These are phyloP conservation scores for Rhingia rostrata DNA, from an alignment of 2,888 invertebrate genomes.

Conservation along the genomic window DNA sequence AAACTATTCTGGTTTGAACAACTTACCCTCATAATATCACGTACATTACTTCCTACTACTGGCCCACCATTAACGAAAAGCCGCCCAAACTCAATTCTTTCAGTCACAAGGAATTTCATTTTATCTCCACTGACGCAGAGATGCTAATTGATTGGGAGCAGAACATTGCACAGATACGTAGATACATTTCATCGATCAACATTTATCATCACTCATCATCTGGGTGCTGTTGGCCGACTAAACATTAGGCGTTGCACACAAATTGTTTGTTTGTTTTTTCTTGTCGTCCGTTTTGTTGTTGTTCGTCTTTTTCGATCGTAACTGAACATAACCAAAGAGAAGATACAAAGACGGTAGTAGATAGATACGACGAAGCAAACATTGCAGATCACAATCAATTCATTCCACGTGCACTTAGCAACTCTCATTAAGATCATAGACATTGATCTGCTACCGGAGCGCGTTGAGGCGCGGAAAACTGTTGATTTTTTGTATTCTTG, in stretches of 20 bases:
- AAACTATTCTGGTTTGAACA: too few relatives aligned
- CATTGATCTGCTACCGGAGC: constrained; percentile 62
- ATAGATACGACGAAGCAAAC: constrained; percentile 38
- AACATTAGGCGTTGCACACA: constrained; percentile 26
- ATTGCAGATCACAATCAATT: constrained; percentile 66
- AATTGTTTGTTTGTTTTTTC: background rate
- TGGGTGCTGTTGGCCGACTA: constrained; percentile 5
- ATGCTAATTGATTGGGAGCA: constrained; percentile 59
- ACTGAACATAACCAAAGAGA: background rate
- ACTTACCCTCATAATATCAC: too few relatives aligned
- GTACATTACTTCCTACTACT: background rate
- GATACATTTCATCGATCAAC: constrained; percentile 47
- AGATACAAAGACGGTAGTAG: constrained; percentile 44
- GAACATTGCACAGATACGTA: constrained; percentile 8
- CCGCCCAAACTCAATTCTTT: constrained; percentile 45
- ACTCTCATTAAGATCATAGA: constrained; percentile 73
- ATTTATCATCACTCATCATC: constrained; percentile 8
- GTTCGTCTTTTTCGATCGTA: background rate
- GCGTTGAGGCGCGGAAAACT: constrained; percentile 44
- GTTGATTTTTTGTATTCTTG: background rate
- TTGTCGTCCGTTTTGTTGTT: background rate
- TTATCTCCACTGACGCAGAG: constrained; percentile 53
- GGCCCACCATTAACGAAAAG: constrained; percentile 29
- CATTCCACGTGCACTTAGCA: constrained; percentile 72
- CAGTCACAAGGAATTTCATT: constrained; percentile 44